Evolutionary conservation across 64 coral and sea anemone species (phyloP), one percentile per base, ranked within the genome.

Genomic region (Orbicella faveolata): DNA sequence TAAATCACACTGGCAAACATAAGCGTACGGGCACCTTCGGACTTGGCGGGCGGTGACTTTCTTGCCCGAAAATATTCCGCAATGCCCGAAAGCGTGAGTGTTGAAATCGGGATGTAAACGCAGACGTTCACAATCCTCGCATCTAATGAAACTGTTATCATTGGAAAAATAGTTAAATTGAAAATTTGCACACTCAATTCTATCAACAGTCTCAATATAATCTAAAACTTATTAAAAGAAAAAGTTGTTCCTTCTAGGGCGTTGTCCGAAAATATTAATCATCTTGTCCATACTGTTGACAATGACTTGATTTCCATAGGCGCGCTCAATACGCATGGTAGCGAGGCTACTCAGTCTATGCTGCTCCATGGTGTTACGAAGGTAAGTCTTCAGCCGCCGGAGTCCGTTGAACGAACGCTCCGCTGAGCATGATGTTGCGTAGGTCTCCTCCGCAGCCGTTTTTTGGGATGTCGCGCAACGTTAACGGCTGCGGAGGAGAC

Each of bases 331-430:
- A 73, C 68, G 14, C 23, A 86, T 69, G 30, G 25, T 33, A 33
- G 75, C 75, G 39, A 77, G 30, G 75, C 25, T 77, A 44, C 26
- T 77, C 16, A 77, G 75, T 44, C 75, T 77, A 33, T 77, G 30
- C 39, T 77, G 75, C 30, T 54, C 80, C 61, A 83, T 83, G 6
- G 80, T 83, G 64, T 48, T 83, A 17, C 80, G 80, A 83, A 34
- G 80, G 57, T 83, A 30, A 39, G 83, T 86, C 83, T 86, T 86
- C 44, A 86, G 48, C 61, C 64, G 57, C 68, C 63, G 83, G 34
- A 86, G 63, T 86, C 83, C 83, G 63, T 63, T 86, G 83, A 86
- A 68, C 33, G 83, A 87, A 36, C 84, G 44, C 75, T 87, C 84
- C 64, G 84, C 84, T 72, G 69, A 87, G 67, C 84, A 87, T 75